A percentile compares a stretch with the other conserved stretches of the same genome.
These are phyloP conservation scores for Agrilus cyanescens DNA, from an alignment of 2,888 invertebrate genomes.

Conservation along the genomic window DNA sequence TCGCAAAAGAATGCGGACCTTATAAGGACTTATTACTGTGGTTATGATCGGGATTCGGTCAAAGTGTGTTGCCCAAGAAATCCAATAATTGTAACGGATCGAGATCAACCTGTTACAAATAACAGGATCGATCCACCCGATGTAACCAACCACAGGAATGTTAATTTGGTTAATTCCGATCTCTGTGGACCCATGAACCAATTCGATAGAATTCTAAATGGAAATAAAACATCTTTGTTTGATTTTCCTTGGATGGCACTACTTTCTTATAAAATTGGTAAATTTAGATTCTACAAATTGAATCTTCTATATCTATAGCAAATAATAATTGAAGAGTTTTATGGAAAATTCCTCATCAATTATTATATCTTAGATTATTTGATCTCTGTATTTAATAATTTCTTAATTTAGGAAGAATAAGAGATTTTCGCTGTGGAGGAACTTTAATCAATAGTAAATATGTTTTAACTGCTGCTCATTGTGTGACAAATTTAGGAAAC, in stretches of 20 bases:
- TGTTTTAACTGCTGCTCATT: slow-evolving; percentile 48
- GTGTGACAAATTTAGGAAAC: slow-evolving; percentile 30
- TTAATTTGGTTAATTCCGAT: slow-evolving; percentile 25
- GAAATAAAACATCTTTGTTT: slow-evolving; percentile 45
- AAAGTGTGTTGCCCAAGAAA: slow-evolving; percentile 42
- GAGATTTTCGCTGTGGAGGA: slow-evolving; percentile 36
- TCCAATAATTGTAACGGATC: background rate
- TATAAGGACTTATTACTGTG: slow-evolving; percentile 27
- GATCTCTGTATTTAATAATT: no score
- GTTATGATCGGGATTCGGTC: slow-evolving; percentile 26
- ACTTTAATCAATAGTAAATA: slow-evolving; percentile 42
- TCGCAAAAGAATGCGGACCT: slow-evolving; percentile 6
- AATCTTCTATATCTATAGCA: background rate
- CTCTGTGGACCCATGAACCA: slow-evolving; percentile 44
- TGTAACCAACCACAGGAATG: slow-evolving; percentile 27
- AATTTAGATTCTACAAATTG: background rate
- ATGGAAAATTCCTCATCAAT: no score
- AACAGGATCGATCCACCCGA: slow-evolving; percentile 21
- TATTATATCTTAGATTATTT: no score
- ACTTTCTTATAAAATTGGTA: slow-evolving; percentile 40
- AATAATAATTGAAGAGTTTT: no score
- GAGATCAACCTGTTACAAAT: background rate
- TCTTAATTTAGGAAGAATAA: background rate
- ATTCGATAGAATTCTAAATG: slow-evolving; percentile 31
- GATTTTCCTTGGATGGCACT: slow-evolving; percentile 71